These are phyloP conservation scores for Quadriops clusia DNA, from an alignment of 2,888 invertebrate species.

Conservation along the genomic window DNA sequence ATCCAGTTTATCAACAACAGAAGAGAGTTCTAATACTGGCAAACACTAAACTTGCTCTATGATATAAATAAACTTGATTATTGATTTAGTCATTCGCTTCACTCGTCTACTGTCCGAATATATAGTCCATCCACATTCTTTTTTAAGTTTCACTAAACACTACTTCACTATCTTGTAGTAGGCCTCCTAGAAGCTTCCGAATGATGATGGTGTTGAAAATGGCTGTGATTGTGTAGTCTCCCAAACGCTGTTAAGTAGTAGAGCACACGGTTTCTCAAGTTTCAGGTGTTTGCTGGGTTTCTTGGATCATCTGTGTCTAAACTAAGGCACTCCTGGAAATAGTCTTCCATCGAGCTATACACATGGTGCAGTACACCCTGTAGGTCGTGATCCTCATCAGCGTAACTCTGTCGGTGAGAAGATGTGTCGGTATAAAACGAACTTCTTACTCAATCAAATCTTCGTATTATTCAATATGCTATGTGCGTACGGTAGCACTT, in stretches of 20 bases:
- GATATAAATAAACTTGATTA: constrained; percentile 13
- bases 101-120: background rate
- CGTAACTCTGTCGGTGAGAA: constrained; percentile 59
- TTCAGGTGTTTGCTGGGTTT: constrained; percentile 43
- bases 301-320: constrained; percentile 67
- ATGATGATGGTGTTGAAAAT: constrained; percentile 16
- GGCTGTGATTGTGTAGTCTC: constrained; percentile 15
- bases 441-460: background rate
- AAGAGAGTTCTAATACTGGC: constrained; percentile 2
- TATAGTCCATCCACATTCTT: constrained; percentile 17
- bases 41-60: constrained; percentile 12
- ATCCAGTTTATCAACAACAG: constrained; percentile 13
- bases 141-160: constrained; percentile 8
- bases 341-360: constrained; percentile 88
- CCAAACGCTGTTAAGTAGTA: constrained; percentile 16
- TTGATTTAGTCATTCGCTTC: constrained; percentile 16
- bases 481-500: constrained; percentile 17
- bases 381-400: constrained; percentile 81
- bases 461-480: background rate
- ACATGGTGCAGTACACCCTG: constrained; percentile 78
- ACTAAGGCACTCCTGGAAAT: constrained; percentile 80
- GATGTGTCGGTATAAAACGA: no score
- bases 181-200: constrained; percentile 8
- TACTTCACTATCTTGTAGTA: constrained; percentile 9
- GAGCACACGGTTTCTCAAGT: constrained; percentile 13